phyloP scores from a whole-genome alignment of 1,140 invertebrate genomes.

The Hestina assimilis region DNA sequence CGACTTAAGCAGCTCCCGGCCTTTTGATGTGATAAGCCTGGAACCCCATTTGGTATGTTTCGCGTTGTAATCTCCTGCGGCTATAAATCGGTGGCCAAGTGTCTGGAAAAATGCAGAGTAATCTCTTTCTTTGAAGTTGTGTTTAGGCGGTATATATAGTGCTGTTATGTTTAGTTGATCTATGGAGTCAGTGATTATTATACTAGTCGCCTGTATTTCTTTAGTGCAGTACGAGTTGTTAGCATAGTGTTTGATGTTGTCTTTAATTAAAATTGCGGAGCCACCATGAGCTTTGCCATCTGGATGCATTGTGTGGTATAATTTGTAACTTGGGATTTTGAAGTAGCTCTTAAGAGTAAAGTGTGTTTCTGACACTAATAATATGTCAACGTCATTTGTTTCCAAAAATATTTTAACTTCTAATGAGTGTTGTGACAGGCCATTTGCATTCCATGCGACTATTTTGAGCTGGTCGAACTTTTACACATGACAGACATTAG shows the following conservation, averaged over 20 bases:
- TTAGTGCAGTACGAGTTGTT: constrained; percentile 22
- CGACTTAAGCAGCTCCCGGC: neutral
- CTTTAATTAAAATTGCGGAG: constrained; percentile 22
- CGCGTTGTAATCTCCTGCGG: constrained; percentile 50
- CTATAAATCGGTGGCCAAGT: constrained; percentile 51
- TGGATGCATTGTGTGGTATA: constrained; percentile 27
- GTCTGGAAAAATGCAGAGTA: constrained; percentile 44
- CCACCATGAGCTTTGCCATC: constrained; percentile 24
- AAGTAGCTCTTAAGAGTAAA: constrained; percentile 26
- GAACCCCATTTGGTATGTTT: constrained; percentile 48
- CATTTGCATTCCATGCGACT: constrained; percentile 30
- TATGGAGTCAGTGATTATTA: constrained; percentile 28
- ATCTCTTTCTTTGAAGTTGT: constrained; percentile 33
- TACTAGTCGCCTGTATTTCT: constrained; percentile 37
- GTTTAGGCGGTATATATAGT: constrained; percentile 52
- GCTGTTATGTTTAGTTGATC: constrained; percentile 37
- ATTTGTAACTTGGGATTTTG: constrained; percentile 19
- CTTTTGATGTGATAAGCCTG: constrained; percentile 16
- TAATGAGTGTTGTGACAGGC: constrained; percentile 18
- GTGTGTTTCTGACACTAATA: constrained; percentile 30
- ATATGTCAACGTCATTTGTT: constrained; percentile 20
- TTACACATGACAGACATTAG: constrained; percentile 11
- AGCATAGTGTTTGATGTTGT: constrained; percentile 27
- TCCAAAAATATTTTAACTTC: constrained; percentile 25
- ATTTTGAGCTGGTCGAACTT: constrained; percentile 9